phyloP scores from a whole-genome alignment of 2,797 vertebrate species.

The Lacerta viridis region DNA sequence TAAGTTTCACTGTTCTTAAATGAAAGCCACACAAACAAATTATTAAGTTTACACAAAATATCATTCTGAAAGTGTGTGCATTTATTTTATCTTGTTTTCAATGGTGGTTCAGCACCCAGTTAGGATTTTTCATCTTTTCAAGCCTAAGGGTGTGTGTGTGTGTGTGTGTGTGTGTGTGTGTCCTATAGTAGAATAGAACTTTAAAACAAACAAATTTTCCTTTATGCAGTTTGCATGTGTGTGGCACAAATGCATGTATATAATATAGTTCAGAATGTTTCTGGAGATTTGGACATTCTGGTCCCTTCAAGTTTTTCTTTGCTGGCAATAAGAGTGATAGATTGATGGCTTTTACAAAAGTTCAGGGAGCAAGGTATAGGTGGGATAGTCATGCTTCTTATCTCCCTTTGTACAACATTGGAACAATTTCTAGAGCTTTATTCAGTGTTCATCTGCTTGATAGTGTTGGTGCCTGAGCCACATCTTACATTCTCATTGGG shows the following conservation, averaged over 20 bases:
- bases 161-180: too few species aligned
- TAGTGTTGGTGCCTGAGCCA: not conserved
- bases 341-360: not conserved
- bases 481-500: not conserved
- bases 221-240: not conserved
- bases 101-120: slow-evolving; percentile 38
- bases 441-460: not conserved
- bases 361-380: not conserved
- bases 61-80: slow-evolving; percentile 50
- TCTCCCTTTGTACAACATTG: too few species aligned
- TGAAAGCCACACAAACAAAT: slow-evolving; percentile 30
- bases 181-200: slow-evolving; percentile 31
- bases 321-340: not conserved
- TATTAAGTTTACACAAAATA: slow-evolving; percentile 48
- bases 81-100: slow-evolving; percentile 44
- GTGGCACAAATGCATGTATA: not conserved
- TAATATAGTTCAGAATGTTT: not conserved
- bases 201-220: slow-evolving; percentile 13
- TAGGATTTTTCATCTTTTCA: slow-evolving; percentile 57
- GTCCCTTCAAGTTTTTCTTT: not conserved
- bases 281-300: not conserved
- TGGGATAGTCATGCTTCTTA: not conserved
- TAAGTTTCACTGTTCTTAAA: slow-evolving; percentile 28
- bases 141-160: slow-evolving; percentile 19
- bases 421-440: not conserved